These are phyloP conservation scores for Phainopepla nitens DNA, from an alignment of 2,113 vertebrate species.

Conservation along the genomic window DNA sequence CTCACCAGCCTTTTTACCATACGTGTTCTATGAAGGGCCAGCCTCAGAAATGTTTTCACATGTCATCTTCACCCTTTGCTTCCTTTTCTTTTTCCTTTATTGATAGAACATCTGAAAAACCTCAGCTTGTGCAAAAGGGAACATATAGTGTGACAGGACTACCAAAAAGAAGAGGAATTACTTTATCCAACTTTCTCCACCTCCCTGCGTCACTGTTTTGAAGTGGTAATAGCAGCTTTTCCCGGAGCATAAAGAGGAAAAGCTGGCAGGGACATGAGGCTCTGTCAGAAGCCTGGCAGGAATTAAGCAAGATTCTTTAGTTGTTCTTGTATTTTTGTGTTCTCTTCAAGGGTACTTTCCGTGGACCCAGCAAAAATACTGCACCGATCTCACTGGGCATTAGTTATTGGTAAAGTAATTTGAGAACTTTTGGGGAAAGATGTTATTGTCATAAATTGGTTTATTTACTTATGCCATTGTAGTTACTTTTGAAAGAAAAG, in stretches of 20 bases:
- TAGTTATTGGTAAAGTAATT: not conserved
- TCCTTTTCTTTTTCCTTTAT: not conserved
- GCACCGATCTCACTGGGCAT: not conserved
- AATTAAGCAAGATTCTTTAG: not conserved
- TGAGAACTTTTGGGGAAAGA: not conserved
- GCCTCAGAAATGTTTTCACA: not conserved
- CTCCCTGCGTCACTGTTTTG: conserved; percentile 19
- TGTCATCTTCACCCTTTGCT: not conserved
- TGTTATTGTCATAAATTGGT: not conserved
- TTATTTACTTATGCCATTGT: not conserved
- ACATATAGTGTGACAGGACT: not conserved
- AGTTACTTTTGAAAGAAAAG: not conserved
- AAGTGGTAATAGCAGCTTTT: conserved; percentile 33
- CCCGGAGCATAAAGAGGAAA: conserved; percentile 11
- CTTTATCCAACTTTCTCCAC: conserved; percentile 25
- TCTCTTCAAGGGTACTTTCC: not conserved
- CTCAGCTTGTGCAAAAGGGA: not conserved
- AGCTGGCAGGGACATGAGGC: not conserved
- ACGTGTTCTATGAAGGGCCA: not conserved
- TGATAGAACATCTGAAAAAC: not conserved
- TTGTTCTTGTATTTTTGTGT: not conserved
- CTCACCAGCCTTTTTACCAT: not conserved
- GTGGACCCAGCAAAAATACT: not conserved
- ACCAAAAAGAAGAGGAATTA: not conserved
- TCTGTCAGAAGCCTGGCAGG: conserved; percentile 35